These are phyloP conservation scores for Psilopsiagon aymara DNA, from an alignment of 2,113 vertebrate genomes.

Conservation along the genomic window DNA sequence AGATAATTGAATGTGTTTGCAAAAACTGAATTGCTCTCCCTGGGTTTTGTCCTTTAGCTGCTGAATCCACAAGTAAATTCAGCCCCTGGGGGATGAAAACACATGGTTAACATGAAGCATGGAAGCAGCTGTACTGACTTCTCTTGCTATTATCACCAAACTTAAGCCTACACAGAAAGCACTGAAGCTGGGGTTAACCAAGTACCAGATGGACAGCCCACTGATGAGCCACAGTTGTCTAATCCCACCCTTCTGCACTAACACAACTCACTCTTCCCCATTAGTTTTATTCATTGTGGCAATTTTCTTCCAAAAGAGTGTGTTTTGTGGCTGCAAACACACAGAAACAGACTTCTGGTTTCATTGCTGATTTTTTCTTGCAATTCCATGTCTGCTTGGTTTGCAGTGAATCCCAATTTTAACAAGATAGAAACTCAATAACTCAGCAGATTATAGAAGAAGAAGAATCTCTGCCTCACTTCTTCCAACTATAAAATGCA, in stretches of 20 bases:
- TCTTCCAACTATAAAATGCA: neutral
- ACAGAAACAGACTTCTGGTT: neutral
- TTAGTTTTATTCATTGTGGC: too few species aligned
- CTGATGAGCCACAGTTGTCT: too few species aligned
- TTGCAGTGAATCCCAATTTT: neutral
- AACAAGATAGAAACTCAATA: neutral
- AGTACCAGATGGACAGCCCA: neutral
- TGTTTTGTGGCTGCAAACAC: neutral
- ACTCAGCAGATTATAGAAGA: neutral
- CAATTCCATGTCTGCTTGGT: neutral
- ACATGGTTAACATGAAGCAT: fast-evolving
- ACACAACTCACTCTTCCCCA: neutral
- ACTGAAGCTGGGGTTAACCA: too few species aligned
- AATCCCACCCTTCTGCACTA: neutral
- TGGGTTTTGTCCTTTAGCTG: neutral
- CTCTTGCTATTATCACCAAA: neutral
- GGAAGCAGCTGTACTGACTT: neutral
- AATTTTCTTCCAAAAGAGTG: neutral
- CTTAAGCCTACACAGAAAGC: neutral
- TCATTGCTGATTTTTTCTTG: neutral
- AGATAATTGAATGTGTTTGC: neutral
- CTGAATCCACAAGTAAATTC: neutral
- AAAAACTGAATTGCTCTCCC: neutral
- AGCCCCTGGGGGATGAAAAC: neutral
- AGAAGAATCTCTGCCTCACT: neutral